These are phyloP conservation scores for Brachionus asplanchnoidis DNA, from an alignment of 1,140 invertebrate genomes.

Conservation along the genomic window DNA sequence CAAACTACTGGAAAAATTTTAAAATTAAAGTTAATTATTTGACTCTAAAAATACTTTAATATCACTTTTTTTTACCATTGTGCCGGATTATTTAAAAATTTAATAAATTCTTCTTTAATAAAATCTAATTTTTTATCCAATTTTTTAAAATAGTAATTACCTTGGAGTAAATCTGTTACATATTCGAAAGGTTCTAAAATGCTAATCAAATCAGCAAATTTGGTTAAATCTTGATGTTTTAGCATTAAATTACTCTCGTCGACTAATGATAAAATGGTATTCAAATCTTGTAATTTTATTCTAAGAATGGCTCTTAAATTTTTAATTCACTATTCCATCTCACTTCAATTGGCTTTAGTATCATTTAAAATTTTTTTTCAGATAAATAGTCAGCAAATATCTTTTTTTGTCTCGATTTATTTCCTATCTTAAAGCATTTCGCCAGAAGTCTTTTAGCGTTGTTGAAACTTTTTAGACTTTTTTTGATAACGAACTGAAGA, in stretches of 20 bases:
- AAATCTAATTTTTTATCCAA: no score
- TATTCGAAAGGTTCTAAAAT: background rate
- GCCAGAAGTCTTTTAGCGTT: background rate
- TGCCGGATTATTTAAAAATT: no score
- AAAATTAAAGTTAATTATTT: no score
- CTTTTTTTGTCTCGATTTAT: background rate
- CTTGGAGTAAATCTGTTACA: background rate
- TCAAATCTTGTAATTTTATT: background rate
- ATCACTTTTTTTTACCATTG: no score
- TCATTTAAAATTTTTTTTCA: background rate
- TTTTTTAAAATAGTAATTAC: no score
- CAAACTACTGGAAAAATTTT: no score
- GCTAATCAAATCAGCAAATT: background rate
- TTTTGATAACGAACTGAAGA: background rate
- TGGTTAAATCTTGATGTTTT: background rate
- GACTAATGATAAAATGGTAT: background rate
- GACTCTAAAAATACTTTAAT: no score
- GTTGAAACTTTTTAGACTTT: background rate
- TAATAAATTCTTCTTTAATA: no score
- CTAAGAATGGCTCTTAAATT: background rate
- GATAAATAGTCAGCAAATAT: background rate
- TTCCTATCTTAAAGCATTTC: background rate
- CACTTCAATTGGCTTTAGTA: background rate
- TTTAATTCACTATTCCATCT: background rate
- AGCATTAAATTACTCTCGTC: background rate